These are phyloP conservation scores for Dendrocincla fuliginosa DNA, from an alignment of 2,797 vertebrate genomes.

Conservation along the genomic window DNA sequence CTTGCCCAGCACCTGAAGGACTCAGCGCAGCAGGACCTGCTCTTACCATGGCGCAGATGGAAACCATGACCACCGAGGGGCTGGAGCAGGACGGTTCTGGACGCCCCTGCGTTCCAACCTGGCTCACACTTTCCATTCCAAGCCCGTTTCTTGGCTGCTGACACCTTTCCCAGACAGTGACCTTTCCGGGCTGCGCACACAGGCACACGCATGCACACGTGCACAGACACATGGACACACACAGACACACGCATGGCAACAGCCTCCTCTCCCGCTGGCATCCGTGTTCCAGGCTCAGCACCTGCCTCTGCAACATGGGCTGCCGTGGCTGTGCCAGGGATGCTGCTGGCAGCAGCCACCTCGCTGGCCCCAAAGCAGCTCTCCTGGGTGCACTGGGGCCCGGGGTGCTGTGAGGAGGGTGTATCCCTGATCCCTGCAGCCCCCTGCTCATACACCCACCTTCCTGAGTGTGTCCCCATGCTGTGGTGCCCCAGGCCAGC, in stretches of 20 bases:
- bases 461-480: not conserved
- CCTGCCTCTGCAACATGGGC: accelerated
- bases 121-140: not conserved
- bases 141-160: not conserved
- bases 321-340: accelerated
- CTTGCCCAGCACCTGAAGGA: not conserved
- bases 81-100: not conserved
- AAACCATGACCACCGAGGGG: not conserved
- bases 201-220: not conserved
- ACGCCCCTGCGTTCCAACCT: not conserved
- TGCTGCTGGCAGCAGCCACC: accelerated
- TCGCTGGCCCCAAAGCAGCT: accelerated
- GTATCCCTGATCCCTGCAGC: not conserved
- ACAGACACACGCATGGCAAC: not conserved
- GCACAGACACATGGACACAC: not conserved
- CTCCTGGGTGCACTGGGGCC: too few relatives aligned
- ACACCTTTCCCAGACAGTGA: not conserved
- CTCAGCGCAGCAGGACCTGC: accelerated
- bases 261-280: not conserved
- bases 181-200: accelerated
- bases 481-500: not conserved
- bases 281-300: accelerated
- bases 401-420: accelerated
- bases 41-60: not conserved
- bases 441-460: accelerated